Evolutionary conservation across 2,113 vertebrate genomes (phyloP).

Genomic region (Gasterosteus nipponicus): DNA sequence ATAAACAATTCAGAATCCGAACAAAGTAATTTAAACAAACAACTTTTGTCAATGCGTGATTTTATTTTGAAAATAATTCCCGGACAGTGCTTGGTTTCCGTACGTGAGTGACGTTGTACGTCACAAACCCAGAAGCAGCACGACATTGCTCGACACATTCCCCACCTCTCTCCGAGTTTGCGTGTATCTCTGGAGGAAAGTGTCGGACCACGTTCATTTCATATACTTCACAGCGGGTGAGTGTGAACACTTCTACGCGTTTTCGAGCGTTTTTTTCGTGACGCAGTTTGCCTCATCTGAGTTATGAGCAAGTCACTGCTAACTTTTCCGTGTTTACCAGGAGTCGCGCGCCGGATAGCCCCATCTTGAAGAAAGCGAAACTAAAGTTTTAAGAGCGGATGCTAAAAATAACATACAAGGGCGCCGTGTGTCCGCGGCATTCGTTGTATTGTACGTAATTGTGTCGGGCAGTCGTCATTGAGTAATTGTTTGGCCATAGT

Average conservation of each 20-base stretch:
- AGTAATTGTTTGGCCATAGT: background rate
- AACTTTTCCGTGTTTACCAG: slow-evolving; percentile 52
- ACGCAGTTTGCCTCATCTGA: slow-evolving; percentile 49
- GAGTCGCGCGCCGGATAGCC: slow-evolving; percentile 15
- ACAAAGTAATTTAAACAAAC: background rate
- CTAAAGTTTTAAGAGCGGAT: background rate
- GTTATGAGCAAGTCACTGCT: slow-evolving; percentile 18
- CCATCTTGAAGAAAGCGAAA: slow-evolving; percentile 48
- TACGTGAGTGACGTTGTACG: background rate
- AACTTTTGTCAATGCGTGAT: background rate
- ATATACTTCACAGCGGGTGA: slow-evolving; percentile 41
- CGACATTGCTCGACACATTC: slow-evolving; percentile 13
- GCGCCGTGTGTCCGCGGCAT: background rate
- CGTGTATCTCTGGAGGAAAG: background rate
- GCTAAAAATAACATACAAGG: background rate
- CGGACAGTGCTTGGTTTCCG: background rate
- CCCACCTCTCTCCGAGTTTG: background rate
- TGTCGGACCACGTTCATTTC: rapidly evolving
- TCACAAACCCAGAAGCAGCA: background rate
- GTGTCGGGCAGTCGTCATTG: background rate
- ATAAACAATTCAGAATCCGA: too few species aligned
- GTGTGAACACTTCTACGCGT: background rate
- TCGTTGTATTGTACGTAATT: background rate
- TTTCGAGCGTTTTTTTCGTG: slow-evolving; percentile 26
- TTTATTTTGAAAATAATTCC: slow-evolving; percentile 38